phyloP scores from a whole-genome alignment of 1,140 invertebrate genomes.

The Neodiprion lecontei region DNA sequence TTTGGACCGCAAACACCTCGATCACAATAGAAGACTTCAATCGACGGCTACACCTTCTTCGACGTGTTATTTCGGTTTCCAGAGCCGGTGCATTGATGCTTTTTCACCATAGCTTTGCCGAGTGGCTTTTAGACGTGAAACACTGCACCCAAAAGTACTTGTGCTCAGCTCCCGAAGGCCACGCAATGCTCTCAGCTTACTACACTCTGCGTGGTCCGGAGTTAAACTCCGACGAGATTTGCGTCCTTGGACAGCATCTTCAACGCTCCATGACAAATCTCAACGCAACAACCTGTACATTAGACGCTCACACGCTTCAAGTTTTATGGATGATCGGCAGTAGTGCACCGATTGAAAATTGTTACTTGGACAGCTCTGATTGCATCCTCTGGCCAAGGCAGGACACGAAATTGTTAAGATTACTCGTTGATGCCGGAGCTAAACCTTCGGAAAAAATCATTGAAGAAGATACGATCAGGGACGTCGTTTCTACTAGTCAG shows the following conservation, averaged over 20 bases:
- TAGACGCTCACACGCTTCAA: conserved; percentile 70
- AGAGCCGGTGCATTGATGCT: conserved; percentile 75
- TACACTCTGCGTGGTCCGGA: conserved; percentile 70
- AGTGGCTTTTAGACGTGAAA: conserved; percentile 95
- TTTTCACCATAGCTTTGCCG: conserved; percentile 91
- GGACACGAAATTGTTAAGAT: conserved; percentile 69
- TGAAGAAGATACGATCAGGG: conserved; percentile 61
- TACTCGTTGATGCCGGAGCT: conserved; percentile 73
- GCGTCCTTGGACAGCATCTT: conserved; percentile 55
- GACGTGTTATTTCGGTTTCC: conserved; percentile 72
- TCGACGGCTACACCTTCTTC: conserved; percentile 79
- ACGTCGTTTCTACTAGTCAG: conserved; percentile 62
- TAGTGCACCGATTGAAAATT: conserved; percentile 70
- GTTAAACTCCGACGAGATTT: conserved; percentile 62
- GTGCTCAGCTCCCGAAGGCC: conserved; percentile 85
- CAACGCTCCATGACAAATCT: conserved; percentile 50
- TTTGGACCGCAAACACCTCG: conserved; percentile 80
- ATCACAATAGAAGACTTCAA: conserved; percentile 87
- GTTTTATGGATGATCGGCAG: conserved; percentile 73
- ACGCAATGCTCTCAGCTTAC: conserved; percentile 87
- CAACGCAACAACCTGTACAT: conserved; percentile 30
- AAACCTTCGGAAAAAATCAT: conserved; percentile 61
- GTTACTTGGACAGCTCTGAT: conserved; percentile 64
- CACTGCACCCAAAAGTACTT: conserved; percentile 95
- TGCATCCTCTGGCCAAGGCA: conserved; percentile 59